phyloP scores from a whole-genome alignment of 2,888 invertebrate genomes.

The Eupithecia vulgata region DNA sequence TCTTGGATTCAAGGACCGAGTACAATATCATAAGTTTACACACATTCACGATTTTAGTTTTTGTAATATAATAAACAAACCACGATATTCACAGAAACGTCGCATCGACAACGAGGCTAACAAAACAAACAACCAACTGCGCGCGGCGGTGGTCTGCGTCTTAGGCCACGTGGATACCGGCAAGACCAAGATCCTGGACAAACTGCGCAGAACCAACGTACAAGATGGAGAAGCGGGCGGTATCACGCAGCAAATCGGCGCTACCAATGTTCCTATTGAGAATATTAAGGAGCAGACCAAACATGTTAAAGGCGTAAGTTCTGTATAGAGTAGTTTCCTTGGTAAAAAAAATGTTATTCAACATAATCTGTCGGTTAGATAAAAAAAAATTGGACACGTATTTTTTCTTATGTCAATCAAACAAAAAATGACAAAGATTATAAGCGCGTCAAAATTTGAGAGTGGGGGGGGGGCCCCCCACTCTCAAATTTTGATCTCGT shows the following conservation, averaged over 20 bases:
- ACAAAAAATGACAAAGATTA: no score
- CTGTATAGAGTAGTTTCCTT: not conserved
- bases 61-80: no score
- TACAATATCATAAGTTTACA: no score
- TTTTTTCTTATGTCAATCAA: no score
- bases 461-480: no score
- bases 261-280: conserved; percentile 98
- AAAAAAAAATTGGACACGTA: no score
- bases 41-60: no score
- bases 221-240: conserved; percentile 99
- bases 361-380: no score
- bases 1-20: no score
- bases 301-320: conserved; percentile 94
- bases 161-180: conserved; percentile 99
- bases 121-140: conserved; percentile 82
- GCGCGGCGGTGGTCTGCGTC: conserved; percentile 99
- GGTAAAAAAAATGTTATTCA: no score
- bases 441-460: no score
- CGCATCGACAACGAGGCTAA: conserved; percentile 78
- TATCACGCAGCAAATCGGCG: conserved; percentile 99
- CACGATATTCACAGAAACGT: conserved; percentile 67
- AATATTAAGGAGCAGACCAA: conserved; percentile 97
- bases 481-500: no score
- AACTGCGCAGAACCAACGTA: conserved; percentile 94
- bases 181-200: conserved; percentile 99